Conservation (phyloP, 2,797 vertebrate species). For the Moxostoma hubbsi region DNA sequence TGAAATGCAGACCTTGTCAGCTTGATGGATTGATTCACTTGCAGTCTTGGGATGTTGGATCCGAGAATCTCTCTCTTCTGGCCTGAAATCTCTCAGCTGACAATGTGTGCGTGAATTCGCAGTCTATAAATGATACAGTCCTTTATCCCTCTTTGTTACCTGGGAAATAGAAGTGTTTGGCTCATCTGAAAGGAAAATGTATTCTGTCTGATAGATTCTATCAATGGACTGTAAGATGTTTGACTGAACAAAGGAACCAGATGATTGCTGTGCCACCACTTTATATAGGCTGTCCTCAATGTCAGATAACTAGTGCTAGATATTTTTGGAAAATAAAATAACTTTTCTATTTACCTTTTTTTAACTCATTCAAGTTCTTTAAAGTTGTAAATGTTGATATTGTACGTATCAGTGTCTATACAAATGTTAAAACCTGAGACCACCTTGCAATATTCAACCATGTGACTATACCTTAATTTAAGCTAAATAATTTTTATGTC, state of each 20-base stretch:
- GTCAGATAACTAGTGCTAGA: no score
- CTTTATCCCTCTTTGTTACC: slow-evolving; percentile 10
- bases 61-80: slow-evolving; percentile 19
- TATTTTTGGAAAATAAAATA: no score
- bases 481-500: no score
- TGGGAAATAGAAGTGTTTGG: slow-evolving; percentile 20
- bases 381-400: no score
- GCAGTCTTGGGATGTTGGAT: slow-evolving; percentile 44
- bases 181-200: slow-evolving; percentile 37
- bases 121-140: slow-evolving; percentile 38
- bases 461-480: no score
- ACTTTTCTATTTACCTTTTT: no score
- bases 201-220: slow-evolving; percentile 29
- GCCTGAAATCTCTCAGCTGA: slow-evolving; percentile 46
- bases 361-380: no score
- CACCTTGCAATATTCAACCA: no score
- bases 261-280: background rate
- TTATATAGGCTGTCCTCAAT: background rate
- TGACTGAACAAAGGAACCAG: slow-evolving; percentile 16
- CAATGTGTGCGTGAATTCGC: slow-evolving; percentile 32
- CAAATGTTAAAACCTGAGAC: no score
- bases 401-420: no score
- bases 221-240: slow-evolving; percentile 14
- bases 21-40: slow-evolving; percentile 53
- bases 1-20: slow-evolving; percentile 57